phyloP scores from a whole-genome alignment of 2,797 vertebrate genomes.

The Crax fasciolata region DNA sequence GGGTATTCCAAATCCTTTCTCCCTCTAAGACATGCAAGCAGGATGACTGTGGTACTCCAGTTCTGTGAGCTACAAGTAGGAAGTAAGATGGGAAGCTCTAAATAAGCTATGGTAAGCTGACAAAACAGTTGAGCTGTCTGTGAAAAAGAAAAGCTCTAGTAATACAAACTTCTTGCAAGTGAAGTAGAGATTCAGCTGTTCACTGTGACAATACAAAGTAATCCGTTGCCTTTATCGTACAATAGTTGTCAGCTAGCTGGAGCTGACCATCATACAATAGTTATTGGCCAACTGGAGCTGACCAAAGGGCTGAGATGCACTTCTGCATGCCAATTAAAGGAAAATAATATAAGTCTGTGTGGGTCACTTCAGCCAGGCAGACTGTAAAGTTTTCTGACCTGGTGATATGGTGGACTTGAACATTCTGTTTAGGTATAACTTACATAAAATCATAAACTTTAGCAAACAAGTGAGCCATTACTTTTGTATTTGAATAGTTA shows the following conservation, averaged over 20 bases:
- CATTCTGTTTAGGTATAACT: background rate
- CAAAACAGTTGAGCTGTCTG: background rate
- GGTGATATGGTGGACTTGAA: background rate
- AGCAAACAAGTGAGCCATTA: background rate
- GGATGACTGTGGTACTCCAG: background rate
- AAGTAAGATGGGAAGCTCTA: background rate
- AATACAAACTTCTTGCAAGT: background rate
- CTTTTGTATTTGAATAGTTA: background rate
- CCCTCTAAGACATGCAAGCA: background rate
- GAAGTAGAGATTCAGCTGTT: background rate
- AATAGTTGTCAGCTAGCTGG: background rate
- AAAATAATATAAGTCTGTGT: fast-evolving
- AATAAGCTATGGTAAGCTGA: background rate
- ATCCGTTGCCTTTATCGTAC: background rate
- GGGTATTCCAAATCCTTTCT: background rate
- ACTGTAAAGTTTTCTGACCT: background rate
- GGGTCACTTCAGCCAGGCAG: background rate
- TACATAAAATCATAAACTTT: background rate
- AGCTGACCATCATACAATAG: background rate
- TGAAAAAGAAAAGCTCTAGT: background rate
- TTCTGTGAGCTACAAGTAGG: background rate
- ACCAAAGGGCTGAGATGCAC: background rate
- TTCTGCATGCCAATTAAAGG: background rate
- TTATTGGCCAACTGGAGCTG: background rate
- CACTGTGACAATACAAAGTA: background rate